Percentiles rank a stretch among this genome's conserved stretches.
Conservation (phyloP, 2,113 vertebrate genomes). For the Picathartes gymnocephalus region DNA sequence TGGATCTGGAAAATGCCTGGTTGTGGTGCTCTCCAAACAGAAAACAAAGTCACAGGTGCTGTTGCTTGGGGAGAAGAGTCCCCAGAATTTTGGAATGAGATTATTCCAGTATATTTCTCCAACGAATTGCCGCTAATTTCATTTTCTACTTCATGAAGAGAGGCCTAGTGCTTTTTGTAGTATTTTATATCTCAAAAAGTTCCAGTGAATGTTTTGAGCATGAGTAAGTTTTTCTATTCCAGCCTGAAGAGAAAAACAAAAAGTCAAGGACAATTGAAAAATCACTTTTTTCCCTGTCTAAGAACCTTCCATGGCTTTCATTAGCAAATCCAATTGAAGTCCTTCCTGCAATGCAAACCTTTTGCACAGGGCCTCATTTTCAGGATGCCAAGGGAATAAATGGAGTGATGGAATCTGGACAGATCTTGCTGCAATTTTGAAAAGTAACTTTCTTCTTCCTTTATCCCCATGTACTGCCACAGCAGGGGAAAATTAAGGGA, state of each 20-base stretch:
- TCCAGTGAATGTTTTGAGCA: not conserved
- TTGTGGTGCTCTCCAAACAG: not conserved
- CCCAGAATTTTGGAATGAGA: not conserved
- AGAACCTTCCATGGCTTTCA: not conserved
- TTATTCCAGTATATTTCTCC: not conserved
- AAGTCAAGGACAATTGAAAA: not conserved
- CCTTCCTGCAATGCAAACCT: not conserved
- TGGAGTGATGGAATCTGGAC: constrained; percentile 8
- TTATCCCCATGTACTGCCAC: not conserved
- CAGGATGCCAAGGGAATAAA: not conserved
- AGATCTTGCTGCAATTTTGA: not conserved
- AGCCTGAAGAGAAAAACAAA: not conserved
- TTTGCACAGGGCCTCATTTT: not conserved
- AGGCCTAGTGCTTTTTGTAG: not conserved
- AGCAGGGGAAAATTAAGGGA: not conserved
- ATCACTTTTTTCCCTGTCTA: not conserved
- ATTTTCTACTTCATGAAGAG: not conserved
- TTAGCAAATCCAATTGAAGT: not conserved
- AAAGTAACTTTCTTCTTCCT: constrained; percentile 6
- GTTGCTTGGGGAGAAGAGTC: not conserved
- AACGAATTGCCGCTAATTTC: not conserved
- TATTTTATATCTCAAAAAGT: not conserved
- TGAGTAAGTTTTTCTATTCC: constrained; percentile 1
- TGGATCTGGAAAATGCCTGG: not conserved
- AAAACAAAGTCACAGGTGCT: not conserved